Evolutionary conservation across 2,888 invertebrate species (phyloP).

Genomic region (Gortyna flavago): DNA sequence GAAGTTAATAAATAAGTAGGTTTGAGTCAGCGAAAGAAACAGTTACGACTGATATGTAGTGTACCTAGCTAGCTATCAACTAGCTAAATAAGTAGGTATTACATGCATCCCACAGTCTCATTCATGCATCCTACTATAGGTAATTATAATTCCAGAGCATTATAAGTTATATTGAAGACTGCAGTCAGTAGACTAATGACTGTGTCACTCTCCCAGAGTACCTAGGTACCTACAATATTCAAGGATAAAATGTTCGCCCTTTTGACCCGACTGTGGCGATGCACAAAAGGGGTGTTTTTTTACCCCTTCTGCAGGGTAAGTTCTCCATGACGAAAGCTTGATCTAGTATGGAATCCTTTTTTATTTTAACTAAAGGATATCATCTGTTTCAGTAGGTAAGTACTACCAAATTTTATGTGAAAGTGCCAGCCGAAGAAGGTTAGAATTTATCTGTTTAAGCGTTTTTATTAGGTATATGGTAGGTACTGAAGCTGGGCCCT

Average conservation of each 20-base stretch:
- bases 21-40: slow-evolving; percentile 28
- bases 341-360: neutral
- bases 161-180: neutral
- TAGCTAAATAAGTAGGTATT: neutral
- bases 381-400: neutral
- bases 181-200: neutral
- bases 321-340: neutral
- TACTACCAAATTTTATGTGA: too few species aligned
- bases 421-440: neutral
- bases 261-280: neutral
- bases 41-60: neutral
- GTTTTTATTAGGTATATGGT: too few species aligned
- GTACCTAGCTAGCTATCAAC: slow-evolving; percentile 3
- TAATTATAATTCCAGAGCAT: neutral
- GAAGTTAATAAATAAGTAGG: neutral
- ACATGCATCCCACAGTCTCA: neutral
- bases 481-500: too few species aligned
- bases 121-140: neutral
- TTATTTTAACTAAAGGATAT: neutral
- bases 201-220: neutral
- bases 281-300: neutral
- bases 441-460: neutral
- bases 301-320: neutral
- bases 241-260: too few species aligned
- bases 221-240: too few species aligned